Base-by-base conservation (phyloP, 2,888 invertebrate genomes). In the Mantis religiosa region DNA sequence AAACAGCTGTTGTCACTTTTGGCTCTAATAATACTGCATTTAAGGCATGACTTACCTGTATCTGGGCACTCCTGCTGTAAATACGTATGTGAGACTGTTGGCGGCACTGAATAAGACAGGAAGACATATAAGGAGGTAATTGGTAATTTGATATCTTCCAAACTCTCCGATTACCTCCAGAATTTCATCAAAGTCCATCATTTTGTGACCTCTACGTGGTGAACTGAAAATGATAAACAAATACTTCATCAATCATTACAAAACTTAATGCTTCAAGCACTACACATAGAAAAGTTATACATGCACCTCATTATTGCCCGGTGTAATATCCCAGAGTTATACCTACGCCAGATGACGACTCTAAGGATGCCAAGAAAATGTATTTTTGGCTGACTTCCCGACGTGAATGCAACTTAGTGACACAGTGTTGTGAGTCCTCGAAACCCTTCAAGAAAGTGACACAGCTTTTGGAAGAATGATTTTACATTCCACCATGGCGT, bases 141-240 rank as follows among this genome's bases (percentile, higher is more conserved):
- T 94, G 28, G 93, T 93, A 88, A 94, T 93, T 92, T 95, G 95
- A 91, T 94, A 95, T 83, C 93, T 93, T 9, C 95, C 95, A 90
- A 95, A 93, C 91, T 95, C 95, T 1, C 95, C 95, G 81, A 95
- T 93, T 91, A 95, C 94, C 88, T 94, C 94, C 84, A 95, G 92
- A 90, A 95, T 94, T 89, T 94, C 94, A 92, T 95, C 95, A 91
- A 95, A 95, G 93, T 96, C 95, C 94, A 95, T 94, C n/a, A 25
- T 41, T 34, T 71, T 71, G 54, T 25, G 54, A 3, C 54, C 6
- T 71, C 54, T 71, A 25, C 20, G 2, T 71, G 25, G 54, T 20
- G 25, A 71, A 71, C 54, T 71, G 54, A 71, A 71, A 71, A 4
- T 71, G 20, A 71, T 71, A 71, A 20, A 71, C 14, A 71, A 20